Conservation (phyloP, 2,888 invertebrate genomes). For the Acronicta alni region DNA sequence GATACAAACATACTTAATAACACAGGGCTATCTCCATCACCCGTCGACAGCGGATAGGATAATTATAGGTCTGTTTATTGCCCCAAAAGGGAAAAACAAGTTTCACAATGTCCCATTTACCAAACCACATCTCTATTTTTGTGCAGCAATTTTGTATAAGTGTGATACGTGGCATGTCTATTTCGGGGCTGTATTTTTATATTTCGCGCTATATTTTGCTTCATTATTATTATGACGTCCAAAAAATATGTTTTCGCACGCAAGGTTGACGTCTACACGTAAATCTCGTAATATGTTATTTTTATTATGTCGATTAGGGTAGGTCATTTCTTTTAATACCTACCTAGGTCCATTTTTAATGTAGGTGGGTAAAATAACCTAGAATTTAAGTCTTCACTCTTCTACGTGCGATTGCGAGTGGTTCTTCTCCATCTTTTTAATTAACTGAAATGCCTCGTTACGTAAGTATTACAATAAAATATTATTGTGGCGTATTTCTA, state of each 20-base stretch:
- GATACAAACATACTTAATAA: slow-evolving; percentile 19
- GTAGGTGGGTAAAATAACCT: no score
- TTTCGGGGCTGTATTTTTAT: slow-evolving; percentile 34
- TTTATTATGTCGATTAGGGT: slow-evolving; percentile 21
- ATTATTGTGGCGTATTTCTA: no score
- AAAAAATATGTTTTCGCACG: slow-evolving; percentile 50
- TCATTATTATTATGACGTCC: slow-evolving; percentile 37
- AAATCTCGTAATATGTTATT: slow-evolving; percentile 31
- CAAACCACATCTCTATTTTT: slow-evolving; percentile 30
- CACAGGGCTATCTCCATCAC: slow-evolving; percentile 27
- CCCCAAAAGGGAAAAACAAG: slow-evolving; percentile 36
- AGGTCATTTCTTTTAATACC: slow-evolving; percentile 12
- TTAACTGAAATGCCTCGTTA: no score
- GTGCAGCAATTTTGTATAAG: slow-evolving; percentile 18
- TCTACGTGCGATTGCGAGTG: no score
- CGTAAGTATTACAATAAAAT: no score
- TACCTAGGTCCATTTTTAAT: no score
- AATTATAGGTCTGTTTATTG: slow-evolving; percentile 54
- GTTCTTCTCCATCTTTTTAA: no score
- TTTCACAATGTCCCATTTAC: slow-evolving; percentile 12
- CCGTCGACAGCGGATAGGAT: slow-evolving; percentile 44
- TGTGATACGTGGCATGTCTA: slow-evolving; percentile 22
- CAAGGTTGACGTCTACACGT: slow-evolving; percentile 49
- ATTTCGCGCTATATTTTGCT: slow-evolving; percentile 32
- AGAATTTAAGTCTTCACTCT: no score